Evolutionary conservation across 2,888 invertebrate genomes (phyloP).

Genomic region (Papilio gigon): DNA sequence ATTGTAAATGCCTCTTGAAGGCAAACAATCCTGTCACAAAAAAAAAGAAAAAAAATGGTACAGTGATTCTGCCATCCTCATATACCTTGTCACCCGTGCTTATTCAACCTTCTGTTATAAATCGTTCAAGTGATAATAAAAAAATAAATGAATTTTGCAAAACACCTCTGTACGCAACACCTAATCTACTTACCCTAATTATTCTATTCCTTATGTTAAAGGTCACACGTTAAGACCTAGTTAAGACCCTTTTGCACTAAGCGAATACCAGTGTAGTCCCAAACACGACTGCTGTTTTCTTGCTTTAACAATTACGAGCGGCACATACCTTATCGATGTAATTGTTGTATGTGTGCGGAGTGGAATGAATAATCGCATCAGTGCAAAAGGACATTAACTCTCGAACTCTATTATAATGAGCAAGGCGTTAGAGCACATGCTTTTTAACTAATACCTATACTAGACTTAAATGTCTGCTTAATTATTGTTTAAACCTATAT

Average conservation of each 20-base stretch:
- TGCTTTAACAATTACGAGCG: too few relatives aligned
- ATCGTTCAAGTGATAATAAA: not conserved
- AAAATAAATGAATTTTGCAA: not conserved
- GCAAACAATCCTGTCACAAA: too few relatives aligned
- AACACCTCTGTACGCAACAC: not conserved
- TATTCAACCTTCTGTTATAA: too few relatives aligned
- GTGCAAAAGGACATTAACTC: not conserved
- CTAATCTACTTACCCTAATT: not conserved
- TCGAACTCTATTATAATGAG: not conserved
- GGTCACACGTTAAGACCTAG: not conserved
- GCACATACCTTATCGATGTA: too few relatives aligned
- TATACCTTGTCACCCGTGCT: too few relatives aligned
- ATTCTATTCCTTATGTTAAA: not conserved
- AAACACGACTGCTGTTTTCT: not conserved
- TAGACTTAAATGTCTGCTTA: not conserved
- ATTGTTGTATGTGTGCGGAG: too few relatives aligned
- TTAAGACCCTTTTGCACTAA: not conserved
- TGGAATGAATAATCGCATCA: too few relatives aligned
- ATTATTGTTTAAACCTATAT: not conserved
- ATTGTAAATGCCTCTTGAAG: too few relatives aligned
- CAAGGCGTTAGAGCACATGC: not conserved
- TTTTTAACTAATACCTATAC: not conserved
- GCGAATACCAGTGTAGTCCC: not conserved
- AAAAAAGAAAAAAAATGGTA: too few relatives aligned
- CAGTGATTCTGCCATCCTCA: too few relatives aligned